These are phyloP conservation scores for Drosophila equinoxialis DNA, from an alignment of 1,140 invertebrate species.

Conservation along the genomic window DNA sequence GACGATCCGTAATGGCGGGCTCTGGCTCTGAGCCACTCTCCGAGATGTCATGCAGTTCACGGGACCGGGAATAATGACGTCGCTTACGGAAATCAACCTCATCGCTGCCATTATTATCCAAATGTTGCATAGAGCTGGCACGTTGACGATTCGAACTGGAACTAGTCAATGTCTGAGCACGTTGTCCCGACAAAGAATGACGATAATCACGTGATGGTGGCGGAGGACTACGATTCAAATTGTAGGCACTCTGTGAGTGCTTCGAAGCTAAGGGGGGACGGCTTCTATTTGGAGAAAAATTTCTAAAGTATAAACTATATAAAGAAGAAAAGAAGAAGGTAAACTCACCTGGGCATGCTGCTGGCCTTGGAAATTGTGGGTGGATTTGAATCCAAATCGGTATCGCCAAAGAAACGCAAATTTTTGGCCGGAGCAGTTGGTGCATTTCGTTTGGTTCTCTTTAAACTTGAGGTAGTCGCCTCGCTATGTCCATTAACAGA, in stretches of 20 bases:
- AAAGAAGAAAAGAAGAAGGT: neutral
- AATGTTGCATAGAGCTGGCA: slow-evolving; percentile 79
- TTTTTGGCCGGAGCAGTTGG: slow-evolving; percentile 85
- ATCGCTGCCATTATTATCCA: slow-evolving; percentile 70
- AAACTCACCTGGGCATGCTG: slow-evolving; percentile 84
- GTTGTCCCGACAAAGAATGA: slow-evolving; percentile 44
- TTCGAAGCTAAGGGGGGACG: slow-evolving; percentile 70
- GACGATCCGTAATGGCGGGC: slow-evolving; percentile 56
- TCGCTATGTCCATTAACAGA: slow-evolving; percentile 83
- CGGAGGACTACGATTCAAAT: slow-evolving; percentile 75
- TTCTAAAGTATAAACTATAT: neutral
- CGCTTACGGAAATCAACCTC: slow-evolving; percentile 78
- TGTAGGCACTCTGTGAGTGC: slow-evolving; percentile 79
- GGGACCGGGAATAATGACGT: slow-evolving; percentile 78
- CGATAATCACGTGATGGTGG: slow-evolving; percentile 58
- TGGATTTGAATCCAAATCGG: slow-evolving; percentile 88
- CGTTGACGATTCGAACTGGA: slow-evolving; percentile 51
- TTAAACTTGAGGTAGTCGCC: slow-evolving; percentile 80
- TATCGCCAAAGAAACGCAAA: slow-evolving; percentile 91
- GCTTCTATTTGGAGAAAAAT: slow-evolving; percentile 35
- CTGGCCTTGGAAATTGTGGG: slow-evolving; percentile 84
- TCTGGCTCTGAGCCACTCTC: slow-evolving; percentile 82
- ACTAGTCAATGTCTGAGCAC: slow-evolving; percentile 4
- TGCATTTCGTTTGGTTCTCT: slow-evolving; percentile 82
- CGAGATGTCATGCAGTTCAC: slow-evolving; percentile 78